Evolutionary conservation across 2,113 vertebrate species (phyloP).

Genomic region (Xenus cinereus): DNA sequence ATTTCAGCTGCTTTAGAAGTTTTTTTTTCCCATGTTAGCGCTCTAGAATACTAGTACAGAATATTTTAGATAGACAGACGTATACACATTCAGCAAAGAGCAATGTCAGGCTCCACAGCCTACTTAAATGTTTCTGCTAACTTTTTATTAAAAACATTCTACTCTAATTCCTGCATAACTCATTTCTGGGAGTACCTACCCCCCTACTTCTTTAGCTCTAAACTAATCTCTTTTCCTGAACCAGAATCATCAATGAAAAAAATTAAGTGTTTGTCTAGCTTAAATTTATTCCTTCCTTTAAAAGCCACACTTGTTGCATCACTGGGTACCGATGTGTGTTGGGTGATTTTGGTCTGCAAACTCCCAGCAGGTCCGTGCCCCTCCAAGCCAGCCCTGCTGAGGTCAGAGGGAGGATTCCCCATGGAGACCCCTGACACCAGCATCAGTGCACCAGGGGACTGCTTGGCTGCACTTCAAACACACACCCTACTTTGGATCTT

Average conservation of each 20-base stretch:
- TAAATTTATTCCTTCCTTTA: background rate
- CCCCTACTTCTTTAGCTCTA: background rate
- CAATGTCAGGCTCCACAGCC: background rate
- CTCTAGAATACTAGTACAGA: background rate
- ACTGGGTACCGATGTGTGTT: accelerated
- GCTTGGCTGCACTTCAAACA: background rate
- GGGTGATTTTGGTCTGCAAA: background rate
- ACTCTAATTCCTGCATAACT: background rate
- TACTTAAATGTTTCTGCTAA: background rate
- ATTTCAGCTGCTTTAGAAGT: background rate
- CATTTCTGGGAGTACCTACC: background rate
- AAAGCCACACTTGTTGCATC: background rate
- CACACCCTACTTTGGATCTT: background rate
- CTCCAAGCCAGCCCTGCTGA: background rate
- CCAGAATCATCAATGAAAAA: background rate
- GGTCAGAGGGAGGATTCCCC: background rate
- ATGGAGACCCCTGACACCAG: accelerated
- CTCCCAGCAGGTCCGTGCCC: background rate
- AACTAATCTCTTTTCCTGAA: background rate
- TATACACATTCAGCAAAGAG: background rate
- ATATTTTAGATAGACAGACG: background rate
- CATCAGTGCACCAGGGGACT: background rate
- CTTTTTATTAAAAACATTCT: background rate
- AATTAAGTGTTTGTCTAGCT: background rate
- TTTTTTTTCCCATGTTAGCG: background rate